A percentile compares a stretch with the other conserved stretches of the same genome.
phyloP scores from a whole-genome alignment of 2,797 vertebrate genomes.

The Darevskia nairensis region DNA sequence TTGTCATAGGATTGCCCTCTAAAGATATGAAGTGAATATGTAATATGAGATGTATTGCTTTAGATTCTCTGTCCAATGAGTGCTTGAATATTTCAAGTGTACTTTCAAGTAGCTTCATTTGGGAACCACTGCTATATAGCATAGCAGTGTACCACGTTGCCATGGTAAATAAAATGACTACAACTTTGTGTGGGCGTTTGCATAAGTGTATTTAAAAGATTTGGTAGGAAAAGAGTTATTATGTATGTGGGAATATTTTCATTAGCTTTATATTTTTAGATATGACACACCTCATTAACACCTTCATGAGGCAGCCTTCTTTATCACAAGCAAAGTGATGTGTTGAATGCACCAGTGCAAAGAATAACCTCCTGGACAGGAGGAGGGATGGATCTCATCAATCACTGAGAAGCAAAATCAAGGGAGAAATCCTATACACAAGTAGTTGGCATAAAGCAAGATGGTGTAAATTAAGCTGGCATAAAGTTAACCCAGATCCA shows the following conservation, averaged over 20 bases:
- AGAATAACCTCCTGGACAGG: not conserved
- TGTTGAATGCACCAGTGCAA: not conserved
- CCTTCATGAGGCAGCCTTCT: not conserved
- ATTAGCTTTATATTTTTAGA: slow-evolving; percentile 31
- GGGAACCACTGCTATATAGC: not conserved
- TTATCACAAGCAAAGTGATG: not conserved
- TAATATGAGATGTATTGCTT: not conserved
- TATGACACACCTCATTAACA: slow-evolving; percentile 24
- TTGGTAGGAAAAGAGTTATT: slow-evolving; percentile 33
- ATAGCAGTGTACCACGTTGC: slow-evolving; percentile 9
- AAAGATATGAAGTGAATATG: too few species aligned
- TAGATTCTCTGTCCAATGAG: not conserved
- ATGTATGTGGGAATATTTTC: not conserved
- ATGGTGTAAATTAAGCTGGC: too few species aligned
- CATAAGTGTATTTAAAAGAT: slow-evolving; percentile 15
- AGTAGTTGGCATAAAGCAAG: too few species aligned
- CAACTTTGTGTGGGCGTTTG: slow-evolving; percentile 16
- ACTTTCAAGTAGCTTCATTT: not conserved
- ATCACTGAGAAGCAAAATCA: not conserved
- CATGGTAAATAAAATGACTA: slow-evolving; percentile 34
- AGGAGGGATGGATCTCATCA: not conserved
- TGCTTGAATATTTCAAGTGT: not conserved
- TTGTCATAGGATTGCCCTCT: too few species aligned
- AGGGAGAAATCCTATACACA: not conserved
- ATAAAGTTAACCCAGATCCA: too few species aligned